Conservation (phyloP, 2,113 vertebrate genomes). For the Hemibagrus wyckioides region DNA sequence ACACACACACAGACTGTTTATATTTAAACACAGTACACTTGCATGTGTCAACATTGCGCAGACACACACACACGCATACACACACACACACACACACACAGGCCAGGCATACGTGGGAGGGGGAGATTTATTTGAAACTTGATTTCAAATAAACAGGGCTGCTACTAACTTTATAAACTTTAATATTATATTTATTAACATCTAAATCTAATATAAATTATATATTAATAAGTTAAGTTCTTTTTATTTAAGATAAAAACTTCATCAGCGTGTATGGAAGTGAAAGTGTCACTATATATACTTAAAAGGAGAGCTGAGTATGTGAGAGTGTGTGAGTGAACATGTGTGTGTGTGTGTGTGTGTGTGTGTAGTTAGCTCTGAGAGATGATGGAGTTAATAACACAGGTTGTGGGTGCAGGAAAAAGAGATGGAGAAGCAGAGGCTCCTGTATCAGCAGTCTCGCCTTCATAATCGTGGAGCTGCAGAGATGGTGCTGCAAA, state of each 20-base stretch:
- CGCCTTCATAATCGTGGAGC: slow-evolving; percentile 88
- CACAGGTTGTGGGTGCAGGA: slow-evolving; percentile 70
- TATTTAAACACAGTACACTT: too few species aligned
- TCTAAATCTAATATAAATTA: neutral
- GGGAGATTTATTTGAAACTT: slow-evolving; percentile 51
- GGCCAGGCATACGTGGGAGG: slow-evolving; percentile 70
- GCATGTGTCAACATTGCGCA: too few species aligned
- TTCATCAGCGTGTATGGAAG: neutral
- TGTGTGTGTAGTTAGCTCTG: neutral
- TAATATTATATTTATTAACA: neutral
- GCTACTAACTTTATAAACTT: neutral
- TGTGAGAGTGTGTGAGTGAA: neutral
- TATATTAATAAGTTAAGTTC: neutral
- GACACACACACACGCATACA: slow-evolving; percentile 48
- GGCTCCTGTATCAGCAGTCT: slow-evolving; percentile 88
- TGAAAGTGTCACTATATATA: neutral
- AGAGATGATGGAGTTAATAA: slow-evolving; percentile 37
- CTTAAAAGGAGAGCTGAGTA: neutral
- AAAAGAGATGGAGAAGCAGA: slow-evolving; percentile 93
- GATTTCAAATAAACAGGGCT: slow-evolving; percentile 43
- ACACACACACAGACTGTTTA: slow-evolving; percentile 16
- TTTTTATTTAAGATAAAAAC: neutral
- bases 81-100: slow-evolving; percentile 45
- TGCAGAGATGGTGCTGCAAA: slow-evolving; percentile 93
- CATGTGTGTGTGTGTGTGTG: neutral